A percentile compares a stretch with the other conserved stretches of the same genome.
Evolutionary conservation across 2,113 vertebrate species (phyloP).

Genomic region (Amphiprion ocellaris): DNA sequence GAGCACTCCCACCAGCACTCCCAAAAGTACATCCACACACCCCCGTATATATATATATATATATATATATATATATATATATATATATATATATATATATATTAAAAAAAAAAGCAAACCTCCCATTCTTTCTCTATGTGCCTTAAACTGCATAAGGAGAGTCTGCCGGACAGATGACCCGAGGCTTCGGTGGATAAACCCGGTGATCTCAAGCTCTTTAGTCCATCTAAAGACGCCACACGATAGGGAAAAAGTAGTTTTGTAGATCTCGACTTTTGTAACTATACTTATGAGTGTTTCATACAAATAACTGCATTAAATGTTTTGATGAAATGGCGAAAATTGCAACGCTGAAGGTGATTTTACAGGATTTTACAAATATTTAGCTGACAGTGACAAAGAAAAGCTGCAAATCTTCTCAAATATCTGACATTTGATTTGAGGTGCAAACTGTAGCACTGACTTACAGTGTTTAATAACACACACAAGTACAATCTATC

Average conservation of each 20-base stretch:
- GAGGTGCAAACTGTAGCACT: too few relatives aligned
- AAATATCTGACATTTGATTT: too few relatives aligned
- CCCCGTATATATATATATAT: not conserved
- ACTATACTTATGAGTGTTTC: slow-evolving; percentile 76
- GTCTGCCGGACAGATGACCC: slow-evolving; percentile 52
- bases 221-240: slow-evolving; percentile 29
- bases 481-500: too few relatives aligned
- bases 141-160: slow-evolving; percentile 70
- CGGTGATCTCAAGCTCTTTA: slow-evolving; percentile 35
- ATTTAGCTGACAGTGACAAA: too few relatives aligned
- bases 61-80: too few relatives aligned
- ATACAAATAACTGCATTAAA: slow-evolving; percentile 68
- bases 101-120: not conserved
- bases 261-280: slow-evolving; percentile 9
- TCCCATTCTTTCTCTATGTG: slow-evolving; percentile 18
- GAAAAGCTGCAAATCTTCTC: too few relatives aligned
- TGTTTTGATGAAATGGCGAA: not conserved
- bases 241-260: not conserved
- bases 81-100: too few relatives aligned
- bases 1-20: slow-evolving; percentile 1
- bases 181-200: slow-evolving; percentile 33
- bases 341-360: not conserved
- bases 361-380: too few relatives aligned
- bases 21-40: slow-evolving; percentile 12
- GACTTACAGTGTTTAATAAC: too few relatives aligned